A percentile compares a stretch with the other conserved stretches of the same genome.
These are phyloP conservation scores for Caenorhabditis wallacei DNA, from an alignment of 2,888 invertebrate species.

Conservation along the genomic window DNA sequence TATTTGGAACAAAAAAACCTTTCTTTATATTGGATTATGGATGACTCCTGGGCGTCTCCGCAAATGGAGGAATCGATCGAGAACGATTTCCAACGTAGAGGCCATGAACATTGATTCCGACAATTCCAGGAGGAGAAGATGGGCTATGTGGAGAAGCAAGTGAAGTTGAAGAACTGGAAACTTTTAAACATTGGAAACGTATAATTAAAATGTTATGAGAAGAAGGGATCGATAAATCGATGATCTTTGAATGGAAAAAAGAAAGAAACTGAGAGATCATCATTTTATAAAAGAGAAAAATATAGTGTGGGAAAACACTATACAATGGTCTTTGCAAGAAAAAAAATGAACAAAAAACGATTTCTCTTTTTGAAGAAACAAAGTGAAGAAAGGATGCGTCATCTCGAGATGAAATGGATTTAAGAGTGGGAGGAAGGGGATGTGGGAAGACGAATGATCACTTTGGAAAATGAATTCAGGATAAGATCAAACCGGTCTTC, in stretches of 20 bases:
- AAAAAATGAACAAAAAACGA: no score
- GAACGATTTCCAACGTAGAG: slow-evolving; percentile 30
- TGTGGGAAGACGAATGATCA: no score
- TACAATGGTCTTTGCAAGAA: no score
- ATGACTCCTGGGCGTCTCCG: background rate
- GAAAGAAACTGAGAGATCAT: background rate
- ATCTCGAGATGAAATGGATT: background rate
- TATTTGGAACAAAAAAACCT: slow-evolving; percentile 7
- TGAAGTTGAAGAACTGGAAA: slow-evolving; percentile 6
- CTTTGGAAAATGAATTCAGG: no score
- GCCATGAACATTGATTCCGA: slow-evolving; percentile 52
- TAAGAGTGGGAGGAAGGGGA: background rate
- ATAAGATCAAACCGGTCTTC: no score
- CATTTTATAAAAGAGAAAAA: no score
- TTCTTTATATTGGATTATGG: background rate
- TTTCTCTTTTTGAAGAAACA: no score
- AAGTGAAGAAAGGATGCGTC: background rate
- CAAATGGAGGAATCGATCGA: background rate
- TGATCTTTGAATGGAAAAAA: background rate
- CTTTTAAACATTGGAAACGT: background rate
- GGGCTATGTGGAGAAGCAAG: background rate
- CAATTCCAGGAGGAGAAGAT: slow-evolving; percentile 11
- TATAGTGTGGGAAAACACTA: no score
- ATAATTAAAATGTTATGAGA: no score
- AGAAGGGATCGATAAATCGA: no score